A percentile compares a stretch with the other conserved stretches of the same genome.
Conservation (phyloP, 1,140 invertebrate genomes). For the Eubasilissa regina region DNA sequence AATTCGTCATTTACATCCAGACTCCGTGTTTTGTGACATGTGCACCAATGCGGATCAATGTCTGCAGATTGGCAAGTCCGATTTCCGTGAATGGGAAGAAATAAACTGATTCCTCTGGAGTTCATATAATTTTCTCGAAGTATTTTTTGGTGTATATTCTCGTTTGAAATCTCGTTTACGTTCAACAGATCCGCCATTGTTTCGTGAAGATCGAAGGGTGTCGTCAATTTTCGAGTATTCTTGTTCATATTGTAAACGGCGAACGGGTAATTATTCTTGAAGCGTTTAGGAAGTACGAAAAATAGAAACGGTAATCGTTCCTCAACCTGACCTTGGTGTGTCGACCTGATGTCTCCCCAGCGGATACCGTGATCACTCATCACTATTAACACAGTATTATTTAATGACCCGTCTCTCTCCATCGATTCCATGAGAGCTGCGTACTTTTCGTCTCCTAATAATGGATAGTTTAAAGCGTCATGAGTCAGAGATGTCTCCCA, state of each 20-base stretch:
- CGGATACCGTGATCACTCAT: conserved; percentile 95
- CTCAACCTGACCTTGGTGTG: conserved; percentile 90
- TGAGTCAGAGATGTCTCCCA: conserved; percentile 87
- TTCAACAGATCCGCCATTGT: conserved; percentile 70
- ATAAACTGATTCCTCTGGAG: conserved; percentile 81
- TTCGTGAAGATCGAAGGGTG: conserved; percentile 88
- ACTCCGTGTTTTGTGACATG: conserved; percentile 79
- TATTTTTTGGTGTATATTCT: conserved; percentile 67
- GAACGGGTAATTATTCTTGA: conserved; percentile 76
- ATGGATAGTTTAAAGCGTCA: conserved; percentile 82
- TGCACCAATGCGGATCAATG: conserved; percentile 89
- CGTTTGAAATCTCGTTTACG: conserved; percentile 63
- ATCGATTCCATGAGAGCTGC: conserved; percentile 74
- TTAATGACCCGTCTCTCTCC: conserved; percentile 73
- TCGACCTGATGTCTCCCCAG: conserved; percentile 81
- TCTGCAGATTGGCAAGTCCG: conserved; percentile 83
- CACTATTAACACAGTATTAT: conserved; percentile 83
- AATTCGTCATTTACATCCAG: conserved; percentile 70
- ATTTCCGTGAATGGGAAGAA: conserved; percentile 79
- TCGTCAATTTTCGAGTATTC: conserved; percentile 84
- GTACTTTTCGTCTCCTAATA: conserved; percentile 78
- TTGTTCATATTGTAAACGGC: conserved; percentile 78
- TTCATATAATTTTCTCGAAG: conserved; percentile 58
- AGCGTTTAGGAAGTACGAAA: conserved; percentile 84
- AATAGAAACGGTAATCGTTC: conserved; percentile 91